Evolutionary conservation across 92 coral and sea anemone genomes (phyloP), one percentile per base, ranked within the genome.

Genomic region (Galaxea fascicularis): DNA sequence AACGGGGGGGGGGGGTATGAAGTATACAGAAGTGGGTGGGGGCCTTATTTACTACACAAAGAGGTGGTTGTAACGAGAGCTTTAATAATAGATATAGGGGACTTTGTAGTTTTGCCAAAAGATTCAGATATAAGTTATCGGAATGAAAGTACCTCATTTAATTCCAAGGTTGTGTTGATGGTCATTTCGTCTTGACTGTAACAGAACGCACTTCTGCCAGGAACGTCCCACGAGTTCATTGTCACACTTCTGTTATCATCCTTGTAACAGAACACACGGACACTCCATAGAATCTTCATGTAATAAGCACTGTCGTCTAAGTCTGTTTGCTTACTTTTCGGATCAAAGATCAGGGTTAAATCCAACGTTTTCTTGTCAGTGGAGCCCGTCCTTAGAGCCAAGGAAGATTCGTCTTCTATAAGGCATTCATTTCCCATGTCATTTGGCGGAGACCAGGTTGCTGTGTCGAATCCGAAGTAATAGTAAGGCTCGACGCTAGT

Each of bases 271-370:
- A 94, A 83, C 84, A 96, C 91, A 45, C 84, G 89, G 35, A 91
- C 93, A 15, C 93, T 84, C 98, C 98, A 96, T 26, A 92, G 87
- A 56, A 94, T 92, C 84, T 96, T 96, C 86, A 86, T 87, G 93
- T 94, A 96, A 71, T 96, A 96, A 30, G 98, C 96, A 75, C 98
- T 96, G 44, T 94, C 98, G 18, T 90, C 98, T 64, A 96, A 51
- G 26, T 88, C 96, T 35, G 82, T 67, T 85, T 90, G 82, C 15
- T 94, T 89, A 7, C 90, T 91, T 1, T 88, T 87, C 7, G 97
- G 97, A 54, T 96, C 98, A 84, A 92, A 96, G 85, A 88, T 88
- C 53, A 96, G 69, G 82, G 89, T 95, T 27, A 96, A 92, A 71
- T 85, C 94, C 73, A 96, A 90, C 82, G 71, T 92, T 68, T 79